Conservation (phyloP, 2,113 vertebrate genomes). For the Oxyura jamaicensis region DNA sequence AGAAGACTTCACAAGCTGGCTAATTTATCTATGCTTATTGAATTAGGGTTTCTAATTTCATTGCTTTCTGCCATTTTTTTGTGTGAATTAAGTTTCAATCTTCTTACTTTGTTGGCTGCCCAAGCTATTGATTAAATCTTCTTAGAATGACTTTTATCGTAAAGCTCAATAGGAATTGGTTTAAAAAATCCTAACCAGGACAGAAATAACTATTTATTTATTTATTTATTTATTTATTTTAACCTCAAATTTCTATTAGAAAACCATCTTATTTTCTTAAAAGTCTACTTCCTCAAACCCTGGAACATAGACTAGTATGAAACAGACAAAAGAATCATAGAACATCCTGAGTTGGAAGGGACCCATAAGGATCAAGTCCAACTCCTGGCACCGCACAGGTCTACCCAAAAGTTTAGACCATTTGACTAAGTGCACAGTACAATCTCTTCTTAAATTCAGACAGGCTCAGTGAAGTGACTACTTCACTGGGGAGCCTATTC, state of each 20-base stretch:
- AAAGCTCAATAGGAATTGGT: neutral
- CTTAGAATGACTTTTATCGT: neutral
- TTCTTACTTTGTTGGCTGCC: neutral
- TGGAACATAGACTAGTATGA: neutral
- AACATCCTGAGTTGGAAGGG: too few species aligned
- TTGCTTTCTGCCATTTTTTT: neutral
- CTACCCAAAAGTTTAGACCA: too few species aligned
- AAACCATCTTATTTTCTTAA: neutral
- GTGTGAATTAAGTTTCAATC: neutral
- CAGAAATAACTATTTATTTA: neutral
- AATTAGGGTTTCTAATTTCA: neutral
- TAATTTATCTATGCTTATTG: neutral
- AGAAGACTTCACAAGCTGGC: neutral
- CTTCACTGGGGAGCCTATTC: too few species aligned
- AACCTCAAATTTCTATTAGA: neutral
- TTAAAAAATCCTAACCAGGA: neutral
- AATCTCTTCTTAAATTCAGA: too few species aligned
- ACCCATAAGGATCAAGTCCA: too few species aligned
- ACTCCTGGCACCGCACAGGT: too few species aligned
- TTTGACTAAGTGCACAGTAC: too few species aligned
- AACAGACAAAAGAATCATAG: neutral
- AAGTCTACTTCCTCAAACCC: neutral
- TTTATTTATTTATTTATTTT: too few species aligned
- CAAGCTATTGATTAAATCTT: neutral
- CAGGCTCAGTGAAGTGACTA: too few species aligned